Conservation (phyloP, 1,140 invertebrate species). For the Amyelois transitella region DNA sequence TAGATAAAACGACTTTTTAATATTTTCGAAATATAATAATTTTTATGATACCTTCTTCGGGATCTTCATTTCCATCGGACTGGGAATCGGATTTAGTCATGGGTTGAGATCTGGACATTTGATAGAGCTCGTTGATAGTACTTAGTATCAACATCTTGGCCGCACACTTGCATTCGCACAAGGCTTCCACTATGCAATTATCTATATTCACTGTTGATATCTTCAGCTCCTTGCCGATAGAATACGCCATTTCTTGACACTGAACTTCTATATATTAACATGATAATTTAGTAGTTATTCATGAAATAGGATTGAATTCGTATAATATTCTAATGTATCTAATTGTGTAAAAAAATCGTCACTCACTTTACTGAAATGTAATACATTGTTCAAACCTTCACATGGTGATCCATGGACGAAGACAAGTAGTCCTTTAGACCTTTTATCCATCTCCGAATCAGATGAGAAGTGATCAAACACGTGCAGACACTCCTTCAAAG, state of each 20-base stretch:
- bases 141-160: slow-evolving; percentile 35
- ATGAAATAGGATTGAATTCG: not conserved
- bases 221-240: slow-evolving; percentile 39
- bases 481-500: slow-evolving; percentile 44
- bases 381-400: slow-evolving; percentile 38
- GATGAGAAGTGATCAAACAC: slow-evolving; percentile 21
- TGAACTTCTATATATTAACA: slow-evolving; percentile 38
- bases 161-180: slow-evolving; percentile 33
- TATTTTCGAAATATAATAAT: not conserved
- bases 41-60: not conserved
- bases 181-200: slow-evolving; percentile 44
- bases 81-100: slow-evolving; percentile 19
- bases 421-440: slow-evolving; percentile 46
- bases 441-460: slow-evolving; percentile 21
- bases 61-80: slow-evolving; percentile 9
- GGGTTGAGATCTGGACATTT: slow-evolving; percentile 21
- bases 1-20: not conserved
- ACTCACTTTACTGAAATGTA: not conserved
- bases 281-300: not conserved
- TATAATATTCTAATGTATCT: too few relatives aligned
- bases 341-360: too few relatives aligned
- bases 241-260: slow-evolving; percentile 57
- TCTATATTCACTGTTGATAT: slow-evolving; percentile 54
- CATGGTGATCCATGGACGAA: slow-evolving; percentile 57
- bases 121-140: slow-evolving; percentile 46